These are phyloP conservation scores for Aurelia coerulea DNA, from an alignment of 30 jellyfish, hydroid and myxozoan species.

Conservation along the genomic window DNA sequence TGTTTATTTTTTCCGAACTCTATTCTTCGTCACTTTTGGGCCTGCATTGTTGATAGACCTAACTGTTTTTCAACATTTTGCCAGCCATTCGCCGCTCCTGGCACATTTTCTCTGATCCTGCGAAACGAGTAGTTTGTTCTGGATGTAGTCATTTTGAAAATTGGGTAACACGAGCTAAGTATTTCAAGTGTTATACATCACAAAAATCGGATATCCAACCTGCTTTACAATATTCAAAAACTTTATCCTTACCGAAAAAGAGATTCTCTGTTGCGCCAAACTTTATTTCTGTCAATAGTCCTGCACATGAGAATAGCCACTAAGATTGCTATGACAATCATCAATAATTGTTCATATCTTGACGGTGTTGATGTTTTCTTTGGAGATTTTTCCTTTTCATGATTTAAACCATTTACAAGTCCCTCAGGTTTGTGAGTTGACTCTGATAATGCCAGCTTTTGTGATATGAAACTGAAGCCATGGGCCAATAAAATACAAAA, in stretches of 20 bases:
- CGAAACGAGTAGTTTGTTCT: too few species aligned
- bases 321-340: constrained; percentile 11
- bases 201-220: too few species aligned
- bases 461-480: constrained; percentile 47
- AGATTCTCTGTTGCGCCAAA: constrained; percentile 88
- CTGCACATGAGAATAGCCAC: constrained; percentile 30
- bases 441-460: not conserved
- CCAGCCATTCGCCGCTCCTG: too few species aligned
- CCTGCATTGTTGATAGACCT: too few species aligned
- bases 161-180: too few species aligned
- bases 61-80: too few species aligned
- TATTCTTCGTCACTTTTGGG: too few species aligned
- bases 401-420: not conserved
- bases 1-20: too few species aligned
- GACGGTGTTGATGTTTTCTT: not conserved
- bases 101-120: too few species aligned
- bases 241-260: constrained; percentile 64
- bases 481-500: constrained; percentile 75
- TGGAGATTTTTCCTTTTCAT: not conserved
- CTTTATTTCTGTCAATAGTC: constrained; percentile 66
- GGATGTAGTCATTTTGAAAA: too few species aligned
- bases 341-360: not conserved
- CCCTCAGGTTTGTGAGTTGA: not conserved
- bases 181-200: too few species aligned
- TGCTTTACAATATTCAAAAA: too few species aligned